Conservation (phyloP, 2,797 vertebrate species). For the Rousettus madagascariensis region DNA sequence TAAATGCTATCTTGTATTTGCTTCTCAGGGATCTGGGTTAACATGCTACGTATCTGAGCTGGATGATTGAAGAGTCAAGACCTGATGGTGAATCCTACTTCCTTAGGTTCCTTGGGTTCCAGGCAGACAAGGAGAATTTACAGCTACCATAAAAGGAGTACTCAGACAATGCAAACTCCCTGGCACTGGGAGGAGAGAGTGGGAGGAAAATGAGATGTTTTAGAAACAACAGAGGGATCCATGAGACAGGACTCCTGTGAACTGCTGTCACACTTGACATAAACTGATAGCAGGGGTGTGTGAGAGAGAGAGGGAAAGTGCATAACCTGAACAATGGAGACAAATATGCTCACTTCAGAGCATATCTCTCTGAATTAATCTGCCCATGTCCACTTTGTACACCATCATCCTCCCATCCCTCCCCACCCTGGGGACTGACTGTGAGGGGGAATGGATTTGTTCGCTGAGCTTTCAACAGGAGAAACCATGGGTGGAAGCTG, state of each 20-base stretch:
- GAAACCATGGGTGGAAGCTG: neutral
- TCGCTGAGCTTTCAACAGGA: neutral
- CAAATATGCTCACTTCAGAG: neutral
- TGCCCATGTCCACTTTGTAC: neutral
- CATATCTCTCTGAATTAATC: neutral
- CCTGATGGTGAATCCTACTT: neutral
- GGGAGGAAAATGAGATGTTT: conserved; percentile 61
- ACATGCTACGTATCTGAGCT: neutral
- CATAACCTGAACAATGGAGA: accelerated
- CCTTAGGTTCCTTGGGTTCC: neutral
- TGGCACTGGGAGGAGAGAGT: neutral
- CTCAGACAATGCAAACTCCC: neutral
- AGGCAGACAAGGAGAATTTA: neutral
- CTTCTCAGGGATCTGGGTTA: neutral
- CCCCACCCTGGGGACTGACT: neutral
- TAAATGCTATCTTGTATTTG: neutral
- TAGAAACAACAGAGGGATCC: conserved; percentile 43
- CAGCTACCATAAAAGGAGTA: neutral
- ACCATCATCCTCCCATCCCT: accelerated
- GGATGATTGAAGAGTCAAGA: neutral
- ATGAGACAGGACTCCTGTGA: conserved; percentile 4
- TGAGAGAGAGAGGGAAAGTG: neutral
- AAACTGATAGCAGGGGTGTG: neutral
- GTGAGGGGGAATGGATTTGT: neutral
- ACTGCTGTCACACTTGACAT: conserved; percentile 32